These are phyloP conservation scores for Rana temporaria DNA, from an alignment of 2,113 vertebrate species.

Conservation along the genomic window DNA sequence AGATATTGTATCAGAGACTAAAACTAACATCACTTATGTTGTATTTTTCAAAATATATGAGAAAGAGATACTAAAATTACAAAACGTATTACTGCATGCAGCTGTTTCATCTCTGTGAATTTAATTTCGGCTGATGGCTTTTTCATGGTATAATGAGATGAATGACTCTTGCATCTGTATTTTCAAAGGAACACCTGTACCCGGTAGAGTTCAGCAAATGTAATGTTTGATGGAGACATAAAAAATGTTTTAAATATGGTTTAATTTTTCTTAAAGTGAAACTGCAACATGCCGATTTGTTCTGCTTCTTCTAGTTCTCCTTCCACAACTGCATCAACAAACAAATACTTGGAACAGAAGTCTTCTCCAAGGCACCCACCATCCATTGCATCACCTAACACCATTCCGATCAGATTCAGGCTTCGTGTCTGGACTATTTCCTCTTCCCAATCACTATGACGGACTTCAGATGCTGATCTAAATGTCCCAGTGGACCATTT, in stretches of 20 bases:
- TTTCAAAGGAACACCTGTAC: conserved; percentile 11
- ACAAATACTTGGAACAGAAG: no score
- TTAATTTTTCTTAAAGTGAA: not conserved
- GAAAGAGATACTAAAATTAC: not conserved
- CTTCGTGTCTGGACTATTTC: no score
- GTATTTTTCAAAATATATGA: no score
- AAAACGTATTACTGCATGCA: not conserved
- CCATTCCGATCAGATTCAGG: no score
- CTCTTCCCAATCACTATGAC: no score
- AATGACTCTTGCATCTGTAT: conserved; percentile 11
- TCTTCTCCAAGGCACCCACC: no score
- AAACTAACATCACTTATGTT: not conserved
- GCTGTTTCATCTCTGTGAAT: conserved; percentile 5
- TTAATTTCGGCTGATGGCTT: conserved; percentile 5
- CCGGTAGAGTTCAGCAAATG: not conserved
- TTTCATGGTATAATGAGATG: conserved; percentile 23
- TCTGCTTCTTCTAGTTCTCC: no score
- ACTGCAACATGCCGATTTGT: no score
- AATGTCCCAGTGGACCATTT: no score
- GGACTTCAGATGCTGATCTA: no score
- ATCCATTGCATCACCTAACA: no score
- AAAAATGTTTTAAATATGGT: not conserved
- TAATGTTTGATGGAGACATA: not conserved
- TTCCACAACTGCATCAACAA: no score
- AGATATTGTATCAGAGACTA: not conserved